These are phyloP conservation scores for Sesia apiformis DNA, from an alignment of 2,888 invertebrate species.

Conservation along the genomic window DNA sequence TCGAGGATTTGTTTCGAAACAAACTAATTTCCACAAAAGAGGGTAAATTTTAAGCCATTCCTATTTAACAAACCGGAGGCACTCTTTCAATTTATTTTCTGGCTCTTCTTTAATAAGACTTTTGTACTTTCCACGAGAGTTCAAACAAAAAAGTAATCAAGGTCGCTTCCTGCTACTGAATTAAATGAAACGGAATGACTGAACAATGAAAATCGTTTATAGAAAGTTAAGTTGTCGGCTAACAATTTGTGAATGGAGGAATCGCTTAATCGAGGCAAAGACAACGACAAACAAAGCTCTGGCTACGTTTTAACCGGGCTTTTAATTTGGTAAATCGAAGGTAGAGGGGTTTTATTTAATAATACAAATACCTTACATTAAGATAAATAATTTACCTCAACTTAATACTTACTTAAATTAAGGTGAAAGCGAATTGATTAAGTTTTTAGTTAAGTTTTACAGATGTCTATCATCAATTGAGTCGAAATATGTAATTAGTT, in stretches of 20 bases:
- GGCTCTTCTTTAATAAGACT: constrained; percentile 19
- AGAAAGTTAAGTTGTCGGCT: constrained; percentile 3
- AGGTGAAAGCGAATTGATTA: too few species aligned
- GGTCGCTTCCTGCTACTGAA: constrained; percentile 27
- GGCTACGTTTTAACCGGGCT: too few species aligned
- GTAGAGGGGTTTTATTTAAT: too few species aligned
- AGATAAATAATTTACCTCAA: too few species aligned
- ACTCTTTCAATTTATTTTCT: constrained; percentile 26
- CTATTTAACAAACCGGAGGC: constrained; percentile 19
- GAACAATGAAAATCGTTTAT: constrained; percentile 30
- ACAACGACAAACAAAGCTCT: too few species aligned
- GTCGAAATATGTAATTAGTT: too few species aligned
- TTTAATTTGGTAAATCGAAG: too few species aligned
- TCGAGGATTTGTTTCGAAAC: not conserved
- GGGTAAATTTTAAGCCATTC: constrained; percentile 15
- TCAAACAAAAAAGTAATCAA: constrained; percentile 56
- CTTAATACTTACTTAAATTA: too few species aligned
- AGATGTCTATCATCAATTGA: too few species aligned
- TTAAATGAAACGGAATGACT: constrained; percentile 40
- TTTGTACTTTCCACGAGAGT: constrained; percentile 28
- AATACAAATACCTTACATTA: too few species aligned
- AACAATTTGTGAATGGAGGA: not conserved
- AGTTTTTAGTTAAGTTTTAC: too few species aligned
- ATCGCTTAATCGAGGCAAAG: too few species aligned
- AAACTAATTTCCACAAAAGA: constrained; percentile 9